Evolutionary conservation across 2,797 vertebrate species (phyloP), one percentile per base, ranked within the genome.

Genomic region (Peromyscus melanophrys): DNA sequence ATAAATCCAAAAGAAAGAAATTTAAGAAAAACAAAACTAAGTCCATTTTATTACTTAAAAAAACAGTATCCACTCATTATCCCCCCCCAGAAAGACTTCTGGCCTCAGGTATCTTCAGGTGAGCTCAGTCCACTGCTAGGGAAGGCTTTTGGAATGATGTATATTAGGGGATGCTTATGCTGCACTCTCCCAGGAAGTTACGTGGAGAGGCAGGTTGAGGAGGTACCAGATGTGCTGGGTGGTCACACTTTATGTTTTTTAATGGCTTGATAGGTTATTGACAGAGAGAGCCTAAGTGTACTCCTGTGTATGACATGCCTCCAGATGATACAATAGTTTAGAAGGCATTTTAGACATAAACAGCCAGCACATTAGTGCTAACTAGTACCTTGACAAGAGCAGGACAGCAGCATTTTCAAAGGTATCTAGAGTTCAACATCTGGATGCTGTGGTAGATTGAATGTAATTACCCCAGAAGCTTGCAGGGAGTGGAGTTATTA

Each of bases 251-350:
- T 16, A 69, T 6, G 25, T 37, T 23, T 75, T 31, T 21, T 59
- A 75, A 75, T 75, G 0, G 46, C 46, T 93, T 92, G 43, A 69
- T 83, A 90, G n/a, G 25, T 96, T 90, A 96, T 93, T 95, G 95
- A 93, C 0, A 0, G 55, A 73, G 82, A 92, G 82, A 89, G 23
- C 93, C 90, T 19, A 25, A 76, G 88, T 37, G 43, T 88, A 25
- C 82, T 97, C 37, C n/a, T 67, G 43, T 31, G 43, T 57, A 49
- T 95, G 95, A 95, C 90, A 94, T 67, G 43, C 34, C 63, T 83
- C 59, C 21, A n/a, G 46, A 49, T 43, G 90, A 87, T 83, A 61
- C 85, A 96, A 65, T 3, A 0, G 61, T 85, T 96, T 85, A 86
- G 96, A 94, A 65, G 40, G 82, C 10, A 49, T 86, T 95, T 87